A percentile compares a stretch with the other conserved stretches of the same genome.
Conservation (phyloP, 2,888 invertebrate species). For the Teleogryllus oceanicus region DNA sequence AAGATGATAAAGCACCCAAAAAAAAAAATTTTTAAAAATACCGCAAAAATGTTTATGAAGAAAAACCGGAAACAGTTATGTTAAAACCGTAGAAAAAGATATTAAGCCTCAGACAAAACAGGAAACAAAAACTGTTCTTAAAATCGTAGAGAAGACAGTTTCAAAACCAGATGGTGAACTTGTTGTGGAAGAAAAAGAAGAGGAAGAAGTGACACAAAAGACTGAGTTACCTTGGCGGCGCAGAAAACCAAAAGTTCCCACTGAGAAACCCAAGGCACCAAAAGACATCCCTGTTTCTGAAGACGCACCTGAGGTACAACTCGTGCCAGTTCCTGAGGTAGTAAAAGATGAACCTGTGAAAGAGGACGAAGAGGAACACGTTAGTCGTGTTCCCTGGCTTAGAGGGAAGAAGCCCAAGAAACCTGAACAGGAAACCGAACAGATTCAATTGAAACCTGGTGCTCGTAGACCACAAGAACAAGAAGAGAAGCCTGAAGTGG, state of each 20-base stretch:
- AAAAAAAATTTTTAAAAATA: slow-evolving; percentile 28
- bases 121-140: no score
- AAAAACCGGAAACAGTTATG: slow-evolving; percentile 32
- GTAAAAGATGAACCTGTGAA: not conserved
- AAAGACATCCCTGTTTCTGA: not conserved
- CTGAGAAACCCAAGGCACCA: slow-evolving; percentile 35
- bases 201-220: slow-evolving; percentile 43
- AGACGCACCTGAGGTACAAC: not conserved
- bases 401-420: slow-evolving; percentile 31
- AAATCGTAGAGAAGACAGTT: not conserved
- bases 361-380: not conserved
- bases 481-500: slow-evolving; percentile 32
- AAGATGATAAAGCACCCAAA: slow-evolving; percentile 34
- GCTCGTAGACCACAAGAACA: slow-evolving; percentile 19
- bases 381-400: not conserved
- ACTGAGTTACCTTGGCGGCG: slow-evolving; percentile 42
- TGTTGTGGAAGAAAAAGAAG: not conserved
- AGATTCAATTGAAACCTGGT: slow-evolving; percentile 36
- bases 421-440: slow-evolving; percentile 40
- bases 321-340: not conserved
- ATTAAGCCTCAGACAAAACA: slow-evolving; percentile 24
- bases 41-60: slow-evolving; percentile 43
- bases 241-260: slow-evolving; percentile 38
- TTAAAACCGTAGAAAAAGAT: slow-evolving; percentile 24
- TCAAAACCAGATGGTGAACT: slow-evolving; percentile 51